Conservation (phyloP, 2,888 invertebrate genomes). For the Rugalucina vietnamica region DNA sequence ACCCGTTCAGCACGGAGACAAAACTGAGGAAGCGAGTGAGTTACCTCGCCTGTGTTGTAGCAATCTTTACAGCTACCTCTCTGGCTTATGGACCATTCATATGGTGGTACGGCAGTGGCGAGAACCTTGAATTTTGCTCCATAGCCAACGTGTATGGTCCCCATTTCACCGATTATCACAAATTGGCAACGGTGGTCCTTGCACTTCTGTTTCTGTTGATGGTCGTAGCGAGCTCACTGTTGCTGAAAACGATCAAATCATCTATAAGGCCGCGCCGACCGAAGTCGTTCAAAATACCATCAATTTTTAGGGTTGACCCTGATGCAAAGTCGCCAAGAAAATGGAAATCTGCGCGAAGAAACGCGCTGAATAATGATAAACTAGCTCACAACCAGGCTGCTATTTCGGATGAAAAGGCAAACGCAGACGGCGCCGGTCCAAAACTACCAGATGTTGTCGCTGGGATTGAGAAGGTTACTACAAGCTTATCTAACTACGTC, state of each 20-base stretch:
- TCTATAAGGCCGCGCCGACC: not conserved
- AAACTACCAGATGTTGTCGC: not conserved
- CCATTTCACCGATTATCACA: constrained; percentile 33
- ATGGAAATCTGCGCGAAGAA: not conserved
- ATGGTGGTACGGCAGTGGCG: constrained; percentile 46
- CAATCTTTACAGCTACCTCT: constrained; percentile 6
- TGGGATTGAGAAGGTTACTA: not conserved
- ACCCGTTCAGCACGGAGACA: not conserved
- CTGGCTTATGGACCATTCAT: constrained; percentile 36
- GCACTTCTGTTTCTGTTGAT: constrained; percentile 25
- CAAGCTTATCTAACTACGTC: not conserved
- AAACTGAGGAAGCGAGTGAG: not conserved
- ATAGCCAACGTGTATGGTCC: constrained; percentile 51
- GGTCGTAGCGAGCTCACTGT: constrained; percentile 26
- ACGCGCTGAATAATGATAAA: too few species aligned
- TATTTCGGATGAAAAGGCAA: too few species aligned
- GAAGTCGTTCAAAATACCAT: not conserved
- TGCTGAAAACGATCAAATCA: constrained; percentile 34
- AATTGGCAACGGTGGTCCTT: constrained; percentile 29
- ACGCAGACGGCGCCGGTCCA: too few species aligned
- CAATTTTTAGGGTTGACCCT: not conserved
- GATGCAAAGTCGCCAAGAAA: not conserved
- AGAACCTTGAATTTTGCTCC: constrained; percentile 39
- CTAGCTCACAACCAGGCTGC: too few species aligned
- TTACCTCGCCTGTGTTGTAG: not conserved